Base-by-base conservation (phyloP, 1,140 invertebrate genomes). In the Theocolax elegans region DNA sequence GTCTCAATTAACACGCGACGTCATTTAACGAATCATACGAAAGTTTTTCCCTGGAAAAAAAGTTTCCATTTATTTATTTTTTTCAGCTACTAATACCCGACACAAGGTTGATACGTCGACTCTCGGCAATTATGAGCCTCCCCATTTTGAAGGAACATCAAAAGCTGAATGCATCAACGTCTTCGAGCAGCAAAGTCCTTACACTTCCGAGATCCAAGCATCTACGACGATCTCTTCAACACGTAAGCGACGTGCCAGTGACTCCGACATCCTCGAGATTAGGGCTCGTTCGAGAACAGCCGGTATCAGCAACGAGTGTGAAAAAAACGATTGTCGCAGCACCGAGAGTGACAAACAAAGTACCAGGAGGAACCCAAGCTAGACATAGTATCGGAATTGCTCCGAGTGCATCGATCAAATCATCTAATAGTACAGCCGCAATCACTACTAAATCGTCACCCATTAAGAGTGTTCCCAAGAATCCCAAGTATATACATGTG, bases 401-500 rank as follows among this genome's bases (percentile, higher is more conserved):
- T n/a, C n/a, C n/a, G n/a, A n/a, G n/a, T n/a, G n/a, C n/a, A n/a
- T n/a, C n/a, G n/a, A n/a, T n/a, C n/a, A n/a, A n/a, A n/a, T n/a
- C n/a, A n/a, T n/a, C n/a, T n/a, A n/a, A n/a, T n/a, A n/a, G n/a
- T n/a, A n/a, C n/a, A n/a, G n/a, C n/a, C n/a, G n/a, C n/a, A n/a
- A n/a, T n/a, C n/a, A n/a, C n/a, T n/a, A n/a, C n/a, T n/a, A n/a
- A n/a, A n/a, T n/a, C 56, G 12, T 6, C 10, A 9, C 9, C 7
- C 42, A 7, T 9, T 7, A 60, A 29, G 27, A 23, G 15, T 1
- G 21, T 3, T 17, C 2, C 17, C 9, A 64, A 67, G 48, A 71
- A 71, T 23, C 49, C 64, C 1, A 76, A 74, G 54, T 74, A 71
- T 44, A 60, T 68, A 2, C 67, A 72, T 42, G 58, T 76, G 0